phyloP scores from a whole-genome alignment of 2,888 invertebrate genomes.

The Pandemis cinnamomeana region DNA sequence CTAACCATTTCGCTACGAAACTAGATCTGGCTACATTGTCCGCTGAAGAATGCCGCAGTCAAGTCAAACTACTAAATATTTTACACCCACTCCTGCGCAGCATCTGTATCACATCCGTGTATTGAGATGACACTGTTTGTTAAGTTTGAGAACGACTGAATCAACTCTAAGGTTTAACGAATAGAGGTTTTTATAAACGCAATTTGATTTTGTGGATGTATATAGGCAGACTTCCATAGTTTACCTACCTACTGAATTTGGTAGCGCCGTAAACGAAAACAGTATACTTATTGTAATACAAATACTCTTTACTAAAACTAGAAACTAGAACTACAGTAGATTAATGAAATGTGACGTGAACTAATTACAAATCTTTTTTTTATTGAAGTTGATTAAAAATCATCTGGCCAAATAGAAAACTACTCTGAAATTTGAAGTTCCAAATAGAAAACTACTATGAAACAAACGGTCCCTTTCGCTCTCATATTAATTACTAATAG shows the following conservation, averaged over 20 bases:
- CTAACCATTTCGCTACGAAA: conserved; percentile 15
- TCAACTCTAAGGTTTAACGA: not conserved
- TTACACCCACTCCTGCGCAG: conserved; percentile 33
- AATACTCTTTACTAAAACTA: too few species aligned
- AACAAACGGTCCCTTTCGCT: too few species aligned
- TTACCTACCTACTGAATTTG: conserved; percentile 25
- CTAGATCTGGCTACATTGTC: conserved; percentile 28
- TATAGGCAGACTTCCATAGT: conserved; percentile 25
- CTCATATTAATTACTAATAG: too few species aligned
- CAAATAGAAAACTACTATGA: too few species aligned
- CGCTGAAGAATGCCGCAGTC: conserved; percentile 32
- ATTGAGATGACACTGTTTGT: conserved; percentile 25
- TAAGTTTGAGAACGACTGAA: not conserved
- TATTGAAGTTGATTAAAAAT: too few species aligned
- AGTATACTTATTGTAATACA: too few species aligned
- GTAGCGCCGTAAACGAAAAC: too few species aligned
- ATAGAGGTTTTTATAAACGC: conserved; percentile 1
- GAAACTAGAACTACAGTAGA: too few species aligned
- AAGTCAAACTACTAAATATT: conserved; percentile 33
- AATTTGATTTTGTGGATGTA: not conserved
- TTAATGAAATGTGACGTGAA: too few species aligned
- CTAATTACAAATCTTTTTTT: too few species aligned
- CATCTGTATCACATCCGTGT: conserved; percentile 33
- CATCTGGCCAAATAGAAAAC: too few species aligned
- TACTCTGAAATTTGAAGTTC: too few species aligned